Evolutionary conservation across 2,888 invertebrate genomes (phyloP).

Genomic region (Clitarchus hookeri): DNA sequence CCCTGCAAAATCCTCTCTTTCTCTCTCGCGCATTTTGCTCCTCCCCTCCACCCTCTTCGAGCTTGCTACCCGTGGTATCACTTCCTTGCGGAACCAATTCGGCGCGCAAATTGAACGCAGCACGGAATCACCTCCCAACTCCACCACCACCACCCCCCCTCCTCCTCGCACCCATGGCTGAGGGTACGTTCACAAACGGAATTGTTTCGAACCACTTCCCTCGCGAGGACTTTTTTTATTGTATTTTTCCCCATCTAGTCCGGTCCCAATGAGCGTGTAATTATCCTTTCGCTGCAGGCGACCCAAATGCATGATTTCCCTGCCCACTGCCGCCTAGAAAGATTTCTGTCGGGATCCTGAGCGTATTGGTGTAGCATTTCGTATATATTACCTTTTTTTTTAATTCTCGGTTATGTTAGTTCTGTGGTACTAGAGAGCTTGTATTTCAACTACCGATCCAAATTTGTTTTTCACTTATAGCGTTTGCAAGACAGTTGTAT

Average conservation of each 20-base stretch:
- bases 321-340: neutral
- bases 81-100: conserved; percentile 14
- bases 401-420: too few species aligned
- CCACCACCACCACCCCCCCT: neutral
- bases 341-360: too few species aligned
- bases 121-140: neutral
- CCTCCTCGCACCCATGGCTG: neutral
- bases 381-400: too few species aligned
- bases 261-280: neutral
- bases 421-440: too few species aligned
- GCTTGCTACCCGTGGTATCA: neutral
- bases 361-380: too few species aligned
- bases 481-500: too few species aligned
- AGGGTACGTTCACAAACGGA: neutral
- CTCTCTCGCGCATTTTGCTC: neutral
- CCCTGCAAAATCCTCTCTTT: neutral
- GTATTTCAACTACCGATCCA: too few species aligned
- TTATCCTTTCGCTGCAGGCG: conserved; percentile 5
- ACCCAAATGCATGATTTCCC: neutral
- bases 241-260: neutral
- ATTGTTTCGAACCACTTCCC: neutral
- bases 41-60: neutral
- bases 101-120: conserved; percentile 3
- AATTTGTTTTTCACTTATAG: too few species aligned
- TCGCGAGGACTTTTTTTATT: neutral